Evolutionary conservation across 2,797 vertebrate species (phyloP), one percentile per base, ranked within the genome.

Genomic region (Heliangelus exortis): DNA sequence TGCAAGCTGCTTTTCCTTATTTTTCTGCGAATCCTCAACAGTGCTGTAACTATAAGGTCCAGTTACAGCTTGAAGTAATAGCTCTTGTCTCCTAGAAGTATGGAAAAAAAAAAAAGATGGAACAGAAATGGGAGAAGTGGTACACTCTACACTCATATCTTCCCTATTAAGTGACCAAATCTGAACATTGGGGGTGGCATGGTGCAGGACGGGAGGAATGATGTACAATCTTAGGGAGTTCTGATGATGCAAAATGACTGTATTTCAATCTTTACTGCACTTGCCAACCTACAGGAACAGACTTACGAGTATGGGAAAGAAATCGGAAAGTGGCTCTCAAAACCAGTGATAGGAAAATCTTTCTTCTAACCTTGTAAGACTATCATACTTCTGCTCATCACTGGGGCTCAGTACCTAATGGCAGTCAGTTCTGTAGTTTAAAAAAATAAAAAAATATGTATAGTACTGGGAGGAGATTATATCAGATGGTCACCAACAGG

Each of bases 71-170:
- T 84, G 91, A 90, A 93, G 80, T 91, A 95, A 73, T 67, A 90
- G 80, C 74, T 92, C 87, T 77, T 87, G 65, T 72, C 88, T 92
- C 78, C 77, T 71, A 41, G 39, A 84, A 75, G 80, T 87, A 95
- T 82, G 68, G 39, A 14, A 14, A 74, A 57, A 82, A 93, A 93
- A 84, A 94, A 74, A 65, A 87, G 71, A 95, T 74, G 93, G 81
- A 96, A 97, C 95, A 93, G 77, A 94, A 91, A 96, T 51, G 85
- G 77, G 91, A 94, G 93, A 92, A 90, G 94, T 85, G 88, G 77
- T 66, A 71, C 83, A 89, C 62, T 92, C 89, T 93, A 67, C 65
- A 79, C 57, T 95, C 61, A 82, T 45, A 41, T 63, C 77, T 92
- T 93, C 51, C 75, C 83, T 94, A 33, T 17, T 33, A 80, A 74